Evolutionary conservation across 2,888 invertebrate genomes (phyloP), one percentile per base, ranked within the genome.

Genomic region (Lasioglossum calceatum): DNA sequence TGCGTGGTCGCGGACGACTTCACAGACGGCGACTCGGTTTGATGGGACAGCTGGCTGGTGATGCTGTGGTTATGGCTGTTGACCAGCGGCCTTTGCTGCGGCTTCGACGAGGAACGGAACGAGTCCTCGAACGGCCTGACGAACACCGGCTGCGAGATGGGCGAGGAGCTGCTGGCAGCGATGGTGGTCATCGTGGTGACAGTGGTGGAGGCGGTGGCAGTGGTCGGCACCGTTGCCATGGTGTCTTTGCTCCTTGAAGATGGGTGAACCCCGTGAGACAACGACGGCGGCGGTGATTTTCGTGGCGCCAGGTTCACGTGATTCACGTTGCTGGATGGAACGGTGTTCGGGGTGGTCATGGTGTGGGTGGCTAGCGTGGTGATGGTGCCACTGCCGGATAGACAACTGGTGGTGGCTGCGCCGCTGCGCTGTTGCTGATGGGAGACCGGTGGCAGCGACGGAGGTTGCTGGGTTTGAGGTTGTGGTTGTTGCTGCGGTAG

Each of bases 301-400:
- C 85, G 54, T 2, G 54, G 92, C 4, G 88, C 82, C 74, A 85
- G 81, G 3, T 84, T 71, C 75, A 87, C 86, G 32, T 92, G 93
- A 84, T 90, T 93, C 19, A 85, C 81, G 47, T 79, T 77, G 80
- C 89, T 93, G 4, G 92, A 64, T 32, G 64, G 91, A 5, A 83
- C 81, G 54, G 82, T 82, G 36, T 88, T 91, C 0, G 94, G 90
- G 7, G 92, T 90, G 2, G 92, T 80, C 47, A 91, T 70, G 1
- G 82, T 91, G 80, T 93, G 92, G 8, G 92, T 93, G 3, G 92
- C 91, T 75, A 92, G 92, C 4, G 94, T 93, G 90, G 90, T 96
- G 95, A 90, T 96, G 94, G 94, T 96, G 95, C 94, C 94, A 93
- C 94, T 96, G 95, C 92, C 96, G 95, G 93, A 91, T 93, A 95